Base-by-base conservation (phyloP, 2,797 vertebrate species). In the Ceryle rudis region DNA sequence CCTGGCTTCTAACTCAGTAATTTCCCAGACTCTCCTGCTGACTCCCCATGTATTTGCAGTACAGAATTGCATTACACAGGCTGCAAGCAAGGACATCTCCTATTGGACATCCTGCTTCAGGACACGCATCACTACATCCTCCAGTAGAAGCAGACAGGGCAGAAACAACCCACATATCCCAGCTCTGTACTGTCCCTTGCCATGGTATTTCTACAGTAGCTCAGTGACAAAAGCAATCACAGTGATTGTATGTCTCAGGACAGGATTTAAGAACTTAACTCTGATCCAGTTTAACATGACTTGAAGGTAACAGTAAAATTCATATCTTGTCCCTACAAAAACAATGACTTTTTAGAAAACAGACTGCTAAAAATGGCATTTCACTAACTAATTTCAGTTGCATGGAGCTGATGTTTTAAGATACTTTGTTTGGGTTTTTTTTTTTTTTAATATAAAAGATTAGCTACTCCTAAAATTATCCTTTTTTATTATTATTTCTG, bases 361-460 rank as follows among this genome's bases (percentile, higher is more conserved):
- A 1, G 14, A 44, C 21, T 44, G 12, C 31, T 64, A 20, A 20
- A 83, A 61, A 35, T 14, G 2, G 6, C 25, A 31, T 67, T 83
- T 89, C n/a, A 52, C 42, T 14, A 41, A 46, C 17, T 31, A 18
- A 61, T 71, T 72, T 52, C 31, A 57, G 9, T 0, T 71, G n/a
- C 66, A 39, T 39, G 8, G 10, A 91, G 16, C 4, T 37, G 5
- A 44, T 28, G 4, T 19, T 70, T 78, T 29, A 49, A 57, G 4
- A 39, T 3, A 41, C 0, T 52, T 26, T 22, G 8, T 20, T 42
- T 42, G 16, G 42, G 42, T 4, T 19, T 46, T 9, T 37, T 37
- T 37, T 37, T 23, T 29, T 52, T 60, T 6, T 0, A 10, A 51
- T 28, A 51, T 9, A 28, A 51, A 28, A 51, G 0, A 64, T 10